Evolutionary conservation across 2,797 vertebrate species (phyloP).

Genomic region (Pagetopsis macropterus): DNA sequence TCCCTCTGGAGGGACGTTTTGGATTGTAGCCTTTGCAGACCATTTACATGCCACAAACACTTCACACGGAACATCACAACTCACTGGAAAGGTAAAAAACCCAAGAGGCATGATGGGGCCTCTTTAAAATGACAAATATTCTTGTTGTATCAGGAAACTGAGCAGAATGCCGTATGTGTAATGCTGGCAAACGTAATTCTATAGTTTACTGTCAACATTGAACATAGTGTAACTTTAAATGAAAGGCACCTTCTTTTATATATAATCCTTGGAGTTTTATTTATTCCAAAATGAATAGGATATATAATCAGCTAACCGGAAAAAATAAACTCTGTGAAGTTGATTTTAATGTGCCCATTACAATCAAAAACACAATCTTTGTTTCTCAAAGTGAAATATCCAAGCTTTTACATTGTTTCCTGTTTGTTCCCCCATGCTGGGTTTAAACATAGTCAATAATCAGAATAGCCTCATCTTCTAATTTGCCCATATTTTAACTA

Average conservation of each 20-base stretch:
- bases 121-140: too few relatives aligned
- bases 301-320: neutral
- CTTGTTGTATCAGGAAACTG: neutral
- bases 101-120: too few relatives aligned
- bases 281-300: neutral
- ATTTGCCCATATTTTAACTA: constrained; percentile 31
- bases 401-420: constrained; percentile 27
- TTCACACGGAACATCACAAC: too few relatives aligned
- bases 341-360: constrained; percentile 38
- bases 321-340: neutral
- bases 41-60: too few relatives aligned
- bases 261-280: neutral
- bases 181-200: neutral
- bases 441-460: constrained; percentile 73
- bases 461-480: constrained; percentile 43
- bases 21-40: too few relatives aligned
- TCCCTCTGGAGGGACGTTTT: too few relatives aligned
- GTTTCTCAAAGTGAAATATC: constrained; percentile 16
- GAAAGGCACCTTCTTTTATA: neutral
- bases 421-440: constrained; percentile 54
- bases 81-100: too few relatives aligned
- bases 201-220: neutral
- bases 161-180: neutral
- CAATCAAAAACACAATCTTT: constrained; percentile 49
- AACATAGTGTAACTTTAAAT: neutral